Base-by-base conservation (phyloP, 2,113 vertebrate species). In the Hystrix brachyura region DNA sequence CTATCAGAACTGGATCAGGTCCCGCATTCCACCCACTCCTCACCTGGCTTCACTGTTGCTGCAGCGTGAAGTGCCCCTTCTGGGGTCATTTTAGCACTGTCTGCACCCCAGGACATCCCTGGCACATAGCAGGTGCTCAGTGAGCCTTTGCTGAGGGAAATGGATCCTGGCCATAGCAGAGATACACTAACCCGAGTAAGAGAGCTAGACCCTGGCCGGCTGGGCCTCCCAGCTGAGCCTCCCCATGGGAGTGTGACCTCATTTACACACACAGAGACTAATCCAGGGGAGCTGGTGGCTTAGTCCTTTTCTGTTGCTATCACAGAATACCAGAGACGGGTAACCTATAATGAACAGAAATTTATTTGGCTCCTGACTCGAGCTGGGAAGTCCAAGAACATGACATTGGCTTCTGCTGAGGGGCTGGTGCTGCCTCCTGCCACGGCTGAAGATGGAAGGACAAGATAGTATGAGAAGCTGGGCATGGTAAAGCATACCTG, bases 191-290 rank as follows among this genome's bases (percentile, higher is more conserved):
- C 3, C 0, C 27, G 38, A 48, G 59, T 7, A 1, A 78, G 46
- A 53, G 11, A 7, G 27, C 12, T 1, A 43, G 7, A 21, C 43
- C 34, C 74, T 62, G 21, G 23, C 0, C 1, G 55, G 4, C 55
- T 0, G 5, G 69, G 90, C 48, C 0, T 10, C 7, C 2, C 25
- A 21, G 21, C 43, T 1, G 86, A 51, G 43, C 14, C 43, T 51
- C 43, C 57, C 43, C 18, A 38, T 7, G 6, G 12, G 14, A 32
- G 67, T 4, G 29, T 27, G 43, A 62, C 32, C 72, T 46, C 84
- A 38, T 27, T 19, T 67, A 46, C 51, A 71, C 67, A 55, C 0
- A 0, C 3, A 23, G 59, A n/a, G 57, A 34, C 5, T 9, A 46
- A 34, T 72, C 32, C n/a, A 48, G 2, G 6, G 43, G 17, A 34